phyloP scores from a whole-genome alignment of 2,797 vertebrate species.

The Hyperoplus immaculatus region DNA sequence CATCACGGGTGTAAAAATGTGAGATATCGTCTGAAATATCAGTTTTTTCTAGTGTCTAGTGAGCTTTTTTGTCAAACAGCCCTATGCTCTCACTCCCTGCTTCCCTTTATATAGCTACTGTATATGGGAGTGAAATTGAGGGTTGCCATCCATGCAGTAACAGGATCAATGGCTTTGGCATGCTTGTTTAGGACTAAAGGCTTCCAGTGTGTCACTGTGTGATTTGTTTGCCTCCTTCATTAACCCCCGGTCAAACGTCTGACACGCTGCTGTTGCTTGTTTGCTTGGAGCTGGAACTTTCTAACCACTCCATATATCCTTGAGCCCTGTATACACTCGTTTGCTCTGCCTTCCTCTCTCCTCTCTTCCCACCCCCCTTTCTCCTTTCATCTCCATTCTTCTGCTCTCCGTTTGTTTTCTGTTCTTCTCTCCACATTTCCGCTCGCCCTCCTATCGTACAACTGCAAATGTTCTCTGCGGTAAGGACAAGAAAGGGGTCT shows the following conservation, averaged over 20 bases:
- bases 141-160: constrained; percentile 59
- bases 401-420: neutral
- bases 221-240: constrained; percentile 74
- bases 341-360: neutral
- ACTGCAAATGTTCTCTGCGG: constrained; percentile 22
- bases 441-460: neutral
- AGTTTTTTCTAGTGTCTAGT: neutral
- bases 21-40: neutral
- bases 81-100: constrained; percentile 16
- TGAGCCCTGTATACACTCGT: neutral
- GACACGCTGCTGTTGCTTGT: constrained; percentile 55
- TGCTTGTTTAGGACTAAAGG: constrained; percentile 64
- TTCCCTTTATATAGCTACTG: constrained; percentile 21
- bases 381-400: neutral
- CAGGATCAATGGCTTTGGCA: constrained; percentile 58
- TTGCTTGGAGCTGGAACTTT: constrained; percentile 41
- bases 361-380: constrained; percentile 1
- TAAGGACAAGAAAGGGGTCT: constrained; percentile 9
- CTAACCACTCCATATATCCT: constrained; percentile 16
- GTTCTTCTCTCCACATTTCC: neutral
- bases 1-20: neutral
- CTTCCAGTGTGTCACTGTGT: constrained; percentile 58
- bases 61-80: neutral
- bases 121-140: constrained; percentile 53
- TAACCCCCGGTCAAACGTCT: constrained; percentile 64